Evolutionary conservation across 1,140 invertebrate species (phyloP).

Genomic region (Paracyclopina nana): DNA sequence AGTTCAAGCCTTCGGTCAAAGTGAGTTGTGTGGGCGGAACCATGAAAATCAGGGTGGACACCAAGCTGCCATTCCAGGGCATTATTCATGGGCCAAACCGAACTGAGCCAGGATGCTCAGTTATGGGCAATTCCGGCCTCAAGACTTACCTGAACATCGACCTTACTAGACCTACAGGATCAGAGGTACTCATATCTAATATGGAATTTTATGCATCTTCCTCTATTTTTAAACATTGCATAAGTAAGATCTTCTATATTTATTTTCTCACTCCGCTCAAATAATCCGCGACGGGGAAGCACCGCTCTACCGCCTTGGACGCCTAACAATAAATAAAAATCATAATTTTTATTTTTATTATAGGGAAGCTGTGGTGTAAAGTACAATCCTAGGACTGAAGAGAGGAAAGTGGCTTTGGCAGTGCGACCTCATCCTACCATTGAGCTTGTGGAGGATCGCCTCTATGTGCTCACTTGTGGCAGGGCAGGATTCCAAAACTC

Average conservation of each 20-base stretch:
- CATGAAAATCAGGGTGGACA: constrained; percentile 1
- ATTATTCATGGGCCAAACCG: constrained; percentile 7
- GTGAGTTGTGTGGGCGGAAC: not conserved
- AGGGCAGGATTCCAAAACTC: constrained; percentile 57
- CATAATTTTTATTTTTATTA: no score
- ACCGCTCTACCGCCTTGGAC: no score
- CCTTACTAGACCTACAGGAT: not conserved
- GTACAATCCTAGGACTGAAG: no score
- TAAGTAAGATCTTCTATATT: no score
- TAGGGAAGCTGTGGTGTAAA: no score
- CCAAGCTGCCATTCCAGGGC: not conserved
- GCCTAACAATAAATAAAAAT: no score
- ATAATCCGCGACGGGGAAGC: no score
- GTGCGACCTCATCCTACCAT: constrained; percentile 67
- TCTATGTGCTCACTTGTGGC: constrained; percentile 76
- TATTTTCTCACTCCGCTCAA: no score
- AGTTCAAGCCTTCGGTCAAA: not conserved
- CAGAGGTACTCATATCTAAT: no score
- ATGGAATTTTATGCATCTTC: no score
- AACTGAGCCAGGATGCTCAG: not conserved
- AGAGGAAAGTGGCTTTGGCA: constrained; percentile 60
- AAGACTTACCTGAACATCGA: constrained; percentile 3
- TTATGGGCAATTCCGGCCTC: not conserved
- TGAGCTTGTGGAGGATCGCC: constrained; percentile 74
- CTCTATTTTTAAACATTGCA: no score